phyloP scores from a whole-genome alignment of 2,113 vertebrate species.

The Pristiophorus japonicus region DNA sequence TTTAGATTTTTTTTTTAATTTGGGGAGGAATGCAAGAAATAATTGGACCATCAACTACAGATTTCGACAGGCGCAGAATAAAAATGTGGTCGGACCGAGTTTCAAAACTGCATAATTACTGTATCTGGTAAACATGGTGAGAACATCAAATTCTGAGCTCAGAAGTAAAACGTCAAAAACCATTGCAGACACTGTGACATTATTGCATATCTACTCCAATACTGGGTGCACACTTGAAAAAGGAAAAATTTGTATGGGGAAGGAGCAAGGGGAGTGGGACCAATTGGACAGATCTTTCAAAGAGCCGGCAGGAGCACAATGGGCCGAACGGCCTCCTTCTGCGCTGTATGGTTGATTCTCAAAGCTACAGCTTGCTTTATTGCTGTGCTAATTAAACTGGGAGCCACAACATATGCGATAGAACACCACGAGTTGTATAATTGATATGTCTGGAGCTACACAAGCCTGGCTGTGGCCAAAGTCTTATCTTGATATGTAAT shows the following conservation, averaged over 20 bases:
- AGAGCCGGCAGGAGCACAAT: background rate
- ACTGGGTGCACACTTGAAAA: background rate
- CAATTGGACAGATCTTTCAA: background rate
- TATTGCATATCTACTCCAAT: no score
- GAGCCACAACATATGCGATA: background rate
- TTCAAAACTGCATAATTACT: background rate
- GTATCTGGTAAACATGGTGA: background rate
- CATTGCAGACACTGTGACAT: background rate
- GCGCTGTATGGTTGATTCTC: background rate
- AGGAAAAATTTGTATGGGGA: background rate
- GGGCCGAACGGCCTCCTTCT: background rate
- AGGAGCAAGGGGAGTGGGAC: background rate
- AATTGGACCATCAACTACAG: background rate
- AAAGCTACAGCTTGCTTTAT: background rate
- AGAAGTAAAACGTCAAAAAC: background rate
- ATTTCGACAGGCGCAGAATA: background rate
- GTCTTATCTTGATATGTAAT: background rate
- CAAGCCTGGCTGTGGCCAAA: background rate
- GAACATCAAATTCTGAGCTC: background rate
- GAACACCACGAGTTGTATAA: background rate
- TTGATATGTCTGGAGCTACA: background rate
- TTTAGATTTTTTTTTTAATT: background rate
- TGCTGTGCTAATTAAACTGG: background rate
- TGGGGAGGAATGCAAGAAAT: background rate
- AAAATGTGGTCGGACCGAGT: background rate